Base-by-base conservation (phyloP, 2,113 vertebrate species). In the Morone chrysops region DNA sequence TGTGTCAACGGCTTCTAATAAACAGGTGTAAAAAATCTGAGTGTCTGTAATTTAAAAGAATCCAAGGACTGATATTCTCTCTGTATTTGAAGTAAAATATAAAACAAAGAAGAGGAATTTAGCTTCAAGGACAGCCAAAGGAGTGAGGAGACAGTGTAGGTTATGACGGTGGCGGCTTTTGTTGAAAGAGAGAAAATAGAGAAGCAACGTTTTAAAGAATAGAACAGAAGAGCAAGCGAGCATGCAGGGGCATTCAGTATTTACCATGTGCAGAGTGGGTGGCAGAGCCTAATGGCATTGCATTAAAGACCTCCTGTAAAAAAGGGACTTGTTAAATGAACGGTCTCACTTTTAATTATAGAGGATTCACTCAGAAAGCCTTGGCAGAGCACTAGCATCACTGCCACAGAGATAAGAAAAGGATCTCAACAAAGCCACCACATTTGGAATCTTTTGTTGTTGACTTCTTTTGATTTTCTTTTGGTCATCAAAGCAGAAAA, bases 341-440 rank as follows among this genome's bases (percentile, higher is more conserved):
- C 53, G 61, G 69, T 63, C n/a, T 81, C 60, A 67, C 60, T 80
- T 89, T 89, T 87, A 85, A 85, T 87, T 80, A 89, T 67, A 70
- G 71, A 76, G 47, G 68, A 74, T 83, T 4, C 72, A 63, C 54
- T 70, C 61, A 75, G 77, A 78, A 78, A 62, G 41, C 60, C n/a
- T 75, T 45, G 63, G 67, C 61, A 70, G 47, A 69, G 70, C 61
- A 4, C 57, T 5, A 14, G 9, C 61, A n/a, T 43, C 57, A 6
- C 6, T 8, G 45, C 54, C 38, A 59, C 18, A 10, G 47, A 62
- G 8, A 68, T 51, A 40, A 81, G 20, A 59, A 72, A 47, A 60
- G 61, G 47, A 68, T 48, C 47, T 47, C 20, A 48, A 48, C 63
- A 68, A 59, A 83, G 48, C 59, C 38, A 14, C 43, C 45, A 47